A percentile compares a stretch with the other conserved stretches of the same genome.
Conservation (phyloP, 2,113 vertebrate species). For the Carassius gibelio region DNA sequence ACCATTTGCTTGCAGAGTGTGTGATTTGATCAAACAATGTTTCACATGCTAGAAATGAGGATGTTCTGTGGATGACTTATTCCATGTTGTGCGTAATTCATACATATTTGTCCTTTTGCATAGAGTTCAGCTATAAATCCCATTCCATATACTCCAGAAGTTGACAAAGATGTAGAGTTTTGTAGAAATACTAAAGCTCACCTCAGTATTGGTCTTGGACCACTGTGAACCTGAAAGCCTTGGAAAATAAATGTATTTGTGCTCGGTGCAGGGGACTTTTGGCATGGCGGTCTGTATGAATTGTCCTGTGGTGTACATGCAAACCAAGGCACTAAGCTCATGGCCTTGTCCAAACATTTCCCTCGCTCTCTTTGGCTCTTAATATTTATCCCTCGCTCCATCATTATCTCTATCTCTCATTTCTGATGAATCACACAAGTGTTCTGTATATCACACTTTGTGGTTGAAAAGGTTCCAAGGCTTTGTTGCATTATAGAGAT, state of each 20-base stretch:
- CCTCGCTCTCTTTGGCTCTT: slow-evolving; percentile 8
- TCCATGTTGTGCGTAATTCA: slow-evolving; percentile 3
- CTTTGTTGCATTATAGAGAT: slow-evolving; percentile 44
- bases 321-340: slow-evolving; percentile 36
- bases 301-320: slow-evolving; percentile 39
- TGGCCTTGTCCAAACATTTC: slow-evolving; percentile 41
- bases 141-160: neutral
- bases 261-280: slow-evolving; percentile 13
- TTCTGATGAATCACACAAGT: slow-evolving; percentile 33
- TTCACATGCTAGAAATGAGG: slow-evolving; percentile 4
- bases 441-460: slow-evolving; percentile 23
- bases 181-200: slow-evolving; percentile 23
- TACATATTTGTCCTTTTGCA: neutral
- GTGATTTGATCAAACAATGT: slow-evolving; percentile 8
- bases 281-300: slow-evolving; percentile 35
- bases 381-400: slow-evolving; percentile 15
- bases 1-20: neutral
- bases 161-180: slow-evolving; percentile 32
- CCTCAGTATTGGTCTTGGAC: slow-evolving; percentile 41
- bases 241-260: slow-evolving; percentile 30
- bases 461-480: slow-evolving; percentile 33
- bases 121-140: neutral
- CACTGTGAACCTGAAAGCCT: neutral
- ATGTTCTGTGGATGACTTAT: slow-evolving; percentile 6
- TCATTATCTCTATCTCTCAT: slow-evolving; percentile 29